A percentile compares a stretch with the other conserved stretches of the same genome.
phyloP scores from a whole-genome alignment of 2,113 vertebrate species.

The Forbesichthys papilliferus region DNA sequence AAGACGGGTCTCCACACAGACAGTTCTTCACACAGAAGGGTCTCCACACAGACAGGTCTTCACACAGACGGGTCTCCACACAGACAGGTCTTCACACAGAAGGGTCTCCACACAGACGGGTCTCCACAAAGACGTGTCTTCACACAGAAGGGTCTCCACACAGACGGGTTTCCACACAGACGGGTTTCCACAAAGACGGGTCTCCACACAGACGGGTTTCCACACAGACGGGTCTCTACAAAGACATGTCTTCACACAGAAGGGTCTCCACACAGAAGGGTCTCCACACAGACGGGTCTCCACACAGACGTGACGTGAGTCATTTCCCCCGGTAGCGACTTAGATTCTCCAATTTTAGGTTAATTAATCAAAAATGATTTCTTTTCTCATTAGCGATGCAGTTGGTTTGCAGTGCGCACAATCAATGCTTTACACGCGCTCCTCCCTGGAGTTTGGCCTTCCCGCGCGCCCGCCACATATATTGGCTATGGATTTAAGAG shows the following conservation, averaged over 20 bases:
- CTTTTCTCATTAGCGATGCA: slow-evolving; percentile 83
- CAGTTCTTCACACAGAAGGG: too few relatives aligned
- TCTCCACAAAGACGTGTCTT: slow-evolving; percentile 5
- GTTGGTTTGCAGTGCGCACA: slow-evolving; percentile 74
- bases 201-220: too few relatives aligned
- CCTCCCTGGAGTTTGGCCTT: slow-evolving; percentile 79
- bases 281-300: slow-evolving; percentile 10
- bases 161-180: too few relatives aligned
- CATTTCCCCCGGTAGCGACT: slow-evolving; percentile 69
- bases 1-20: too few relatives aligned
- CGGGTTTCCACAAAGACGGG: too few relatives aligned
- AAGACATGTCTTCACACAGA: too few relatives aligned
- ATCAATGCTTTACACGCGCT: slow-evolving; percentile 84
- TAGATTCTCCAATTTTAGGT: slow-evolving; percentile 75
- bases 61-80: too few relatives aligned
- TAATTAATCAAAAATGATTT: slow-evolving; percentile 86
- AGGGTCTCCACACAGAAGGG: slow-evolving; percentile 38
- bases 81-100: too few relatives aligned
- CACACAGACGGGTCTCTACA: too few relatives aligned
- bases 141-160: too few relatives aligned
- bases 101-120: slow-evolving; percentile 41
- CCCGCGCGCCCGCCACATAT: slow-evolving; percentile 78
- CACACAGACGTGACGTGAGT: slow-evolving; percentile 26
- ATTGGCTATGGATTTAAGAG: slow-evolving; percentile 82
- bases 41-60: too few relatives aligned